Evolutionary conservation across 2,797 vertebrate genomes (phyloP).

Genomic region (Acropternis orthonyx): DNA sequence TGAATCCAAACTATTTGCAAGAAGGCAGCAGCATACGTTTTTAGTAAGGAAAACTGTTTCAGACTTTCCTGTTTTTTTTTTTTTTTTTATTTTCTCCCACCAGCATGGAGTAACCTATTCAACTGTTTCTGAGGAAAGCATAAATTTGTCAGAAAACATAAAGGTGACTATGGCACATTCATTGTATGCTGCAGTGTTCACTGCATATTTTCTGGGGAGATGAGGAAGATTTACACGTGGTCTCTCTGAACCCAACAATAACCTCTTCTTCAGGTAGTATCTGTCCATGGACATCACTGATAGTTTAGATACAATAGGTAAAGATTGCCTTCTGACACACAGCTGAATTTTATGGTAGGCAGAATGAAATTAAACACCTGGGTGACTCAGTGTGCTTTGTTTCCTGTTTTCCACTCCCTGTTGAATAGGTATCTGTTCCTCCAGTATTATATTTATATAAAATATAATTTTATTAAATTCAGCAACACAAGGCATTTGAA

Average conservation of each 20-base stretch:
- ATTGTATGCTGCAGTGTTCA: not conserved
- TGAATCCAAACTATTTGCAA: not conserved
- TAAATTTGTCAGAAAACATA: not conserved
- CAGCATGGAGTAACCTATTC: not conserved
- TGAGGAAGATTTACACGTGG: not conserved
- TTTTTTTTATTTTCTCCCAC: too few species aligned
- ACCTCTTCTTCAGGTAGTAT: not conserved
- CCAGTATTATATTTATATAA: not conserved
- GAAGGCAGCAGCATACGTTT: not conserved
- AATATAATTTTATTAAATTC: not conserved
- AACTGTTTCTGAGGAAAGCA: not conserved
- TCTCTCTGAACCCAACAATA: not conserved
- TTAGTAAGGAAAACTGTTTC: not conserved
- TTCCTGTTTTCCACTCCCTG: not conserved
- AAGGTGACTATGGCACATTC: not conserved
- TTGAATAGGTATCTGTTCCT: not conserved
- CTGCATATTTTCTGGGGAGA: not conserved
- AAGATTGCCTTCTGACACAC: not conserved
- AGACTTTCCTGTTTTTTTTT: not conserved
- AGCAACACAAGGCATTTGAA: not conserved
- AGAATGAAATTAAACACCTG: not conserved
- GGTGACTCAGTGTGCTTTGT: not conserved
- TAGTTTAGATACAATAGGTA: not conserved
- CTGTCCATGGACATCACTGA: not conserved
- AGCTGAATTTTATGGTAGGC: not conserved